Conservation (phyloP, 2,797 vertebrate species). For the Eleutherodactylus coqui region DNA sequence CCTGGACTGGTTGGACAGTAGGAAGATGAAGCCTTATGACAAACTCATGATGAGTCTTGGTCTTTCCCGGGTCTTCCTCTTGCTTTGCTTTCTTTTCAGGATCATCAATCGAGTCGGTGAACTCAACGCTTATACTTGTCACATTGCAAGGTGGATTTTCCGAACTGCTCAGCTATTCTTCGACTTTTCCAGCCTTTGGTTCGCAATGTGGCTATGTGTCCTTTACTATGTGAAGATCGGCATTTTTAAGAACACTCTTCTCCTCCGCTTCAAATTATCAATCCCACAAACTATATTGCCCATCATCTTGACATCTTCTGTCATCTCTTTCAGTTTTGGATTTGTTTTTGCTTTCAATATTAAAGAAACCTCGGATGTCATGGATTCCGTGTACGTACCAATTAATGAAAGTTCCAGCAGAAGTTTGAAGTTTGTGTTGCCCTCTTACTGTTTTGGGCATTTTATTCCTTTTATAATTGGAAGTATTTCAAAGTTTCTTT, state of each 20-base stretch:
- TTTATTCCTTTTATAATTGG: conserved; percentile 3
- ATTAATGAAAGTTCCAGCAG: not conserved
- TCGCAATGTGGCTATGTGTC: no score
- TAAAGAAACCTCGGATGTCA: not conserved
- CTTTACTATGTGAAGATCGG: no score
- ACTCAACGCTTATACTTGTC: no score
- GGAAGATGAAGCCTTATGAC: no score
- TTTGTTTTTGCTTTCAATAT: not conserved
- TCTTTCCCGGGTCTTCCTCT: no score
- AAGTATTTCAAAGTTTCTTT: not conserved
- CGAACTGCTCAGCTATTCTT: no score
- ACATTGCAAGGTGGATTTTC: no score
- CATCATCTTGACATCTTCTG: not conserved
- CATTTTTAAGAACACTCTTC: not conserved
- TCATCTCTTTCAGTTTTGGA: not conserved
- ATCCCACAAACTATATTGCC: not conserved
- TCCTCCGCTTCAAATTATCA: conserved; percentile 15
- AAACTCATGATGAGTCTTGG: no score
- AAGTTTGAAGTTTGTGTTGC: not conserved
- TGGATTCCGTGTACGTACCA: not conserved
- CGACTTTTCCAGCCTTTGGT: no score
- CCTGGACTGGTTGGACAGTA: no score
- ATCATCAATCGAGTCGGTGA: no score
- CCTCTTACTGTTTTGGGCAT: not conserved
- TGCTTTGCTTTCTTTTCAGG: no score